Percentiles rank a stretch among this genome's conserved stretches.
Evolutionary conservation across 2,113 vertebrate species (phyloP).

Genomic region (Heterotis niloticus): DNA sequence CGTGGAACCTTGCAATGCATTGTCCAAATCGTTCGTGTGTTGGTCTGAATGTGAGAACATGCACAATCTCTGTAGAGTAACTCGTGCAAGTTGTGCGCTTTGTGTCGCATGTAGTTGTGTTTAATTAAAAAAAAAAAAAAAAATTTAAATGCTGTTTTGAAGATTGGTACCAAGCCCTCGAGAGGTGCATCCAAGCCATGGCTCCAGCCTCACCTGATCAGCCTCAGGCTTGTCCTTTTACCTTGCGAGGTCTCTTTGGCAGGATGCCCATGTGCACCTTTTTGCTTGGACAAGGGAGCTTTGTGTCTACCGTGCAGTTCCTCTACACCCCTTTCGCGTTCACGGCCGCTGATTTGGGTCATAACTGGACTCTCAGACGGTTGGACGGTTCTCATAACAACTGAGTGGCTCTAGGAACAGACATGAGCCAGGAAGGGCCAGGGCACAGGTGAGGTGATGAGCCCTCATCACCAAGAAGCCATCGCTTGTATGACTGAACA

Average conservation of each 20-base stretch:
- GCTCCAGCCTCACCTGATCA: no score
- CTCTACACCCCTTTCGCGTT: neutral
- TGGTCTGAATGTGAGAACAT: no score
- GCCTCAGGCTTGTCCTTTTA: neutral
- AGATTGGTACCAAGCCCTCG: neutral
- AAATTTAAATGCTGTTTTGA: neutral
- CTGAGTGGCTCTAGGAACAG: neutral
- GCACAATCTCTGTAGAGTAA: no score
- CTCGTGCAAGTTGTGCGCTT: no score
- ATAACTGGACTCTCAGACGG: neutral
- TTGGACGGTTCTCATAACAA: neutral
- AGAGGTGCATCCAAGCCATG: neutral
- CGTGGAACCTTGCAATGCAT: no score
- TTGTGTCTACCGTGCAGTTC: neutral
- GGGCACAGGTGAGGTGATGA: no score
- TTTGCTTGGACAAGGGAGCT: slow-evolving; percentile 9
- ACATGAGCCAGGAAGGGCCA: no score
- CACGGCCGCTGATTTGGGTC: neutral
- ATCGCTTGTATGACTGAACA: no score
- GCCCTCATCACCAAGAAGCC: no score
- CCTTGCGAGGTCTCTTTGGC: slow-evolving; percentile 5
- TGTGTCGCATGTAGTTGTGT: no score
- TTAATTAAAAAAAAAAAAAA: no score
- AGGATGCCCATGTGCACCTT: neutral
- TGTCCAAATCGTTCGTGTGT: no score